Evolutionary conservation across 1,140 invertebrate genomes (phyloP), one percentile per base, ranked within the genome.

Genomic region (Drosophila leontia): DNA sequence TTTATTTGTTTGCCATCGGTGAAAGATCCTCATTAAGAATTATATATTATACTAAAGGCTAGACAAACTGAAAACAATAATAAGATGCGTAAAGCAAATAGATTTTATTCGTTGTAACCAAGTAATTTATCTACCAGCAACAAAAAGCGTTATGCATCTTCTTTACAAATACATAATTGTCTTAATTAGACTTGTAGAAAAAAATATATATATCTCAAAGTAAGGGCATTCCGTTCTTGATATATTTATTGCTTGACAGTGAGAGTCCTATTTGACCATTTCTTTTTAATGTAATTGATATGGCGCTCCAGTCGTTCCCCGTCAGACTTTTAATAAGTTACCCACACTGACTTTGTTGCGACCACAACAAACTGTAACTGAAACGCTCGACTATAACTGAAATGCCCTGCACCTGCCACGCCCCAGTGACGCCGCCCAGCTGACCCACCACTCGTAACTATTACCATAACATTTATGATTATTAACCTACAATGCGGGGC

Each of bases 391-490:
- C 48, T 37, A 44, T 41, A 57, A 60, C 61, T 55, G 50, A 64
- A 45, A 64, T 75, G 51, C 61, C 23, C 69, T 45, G 48, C 70
- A 69, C 55, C 70, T 80, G 77, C 64, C 64, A 39, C 64, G 64
- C 39, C 60, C 57, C 60, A 44, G 19, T 7, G 15, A 29, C 6
- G 12, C 64, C 17, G n/a, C 15, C 39, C 19, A 37, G 15, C 23
- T 58, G 35, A 37, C 55, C 56, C 56, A 45, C 15, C 63, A 60
- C 75, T 83, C 56, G 56, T 62, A 76, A 87, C 84, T 87, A 87
- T 87, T 87, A 87, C 84, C 84, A 88, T 87, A 88, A 88, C 84
- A 87, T 87, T 87, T 87, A 88, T 88, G 86, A 90, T 88, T 88
- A 88, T 88, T 88, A 88, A 88, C 86, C 85, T 78, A 88, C 85